These are phyloP conservation scores for Cetonia aurata DNA, from an alignment of 2,888 invertebrate species.

Conservation along the genomic window DNA sequence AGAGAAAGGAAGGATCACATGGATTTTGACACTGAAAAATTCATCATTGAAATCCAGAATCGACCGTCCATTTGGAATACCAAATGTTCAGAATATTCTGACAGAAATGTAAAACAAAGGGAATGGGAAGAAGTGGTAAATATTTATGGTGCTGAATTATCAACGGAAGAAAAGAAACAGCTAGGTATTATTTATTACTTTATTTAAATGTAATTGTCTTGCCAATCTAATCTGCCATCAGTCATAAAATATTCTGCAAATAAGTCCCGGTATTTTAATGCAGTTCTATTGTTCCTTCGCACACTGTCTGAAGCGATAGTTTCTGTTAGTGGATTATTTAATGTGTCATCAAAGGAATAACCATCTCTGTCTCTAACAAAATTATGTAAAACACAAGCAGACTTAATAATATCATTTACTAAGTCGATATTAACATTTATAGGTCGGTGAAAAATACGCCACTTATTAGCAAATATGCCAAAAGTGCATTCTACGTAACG, in stretches of 20 bases:
- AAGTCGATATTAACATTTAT: slow-evolving; percentile 30
- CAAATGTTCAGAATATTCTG: neutral
- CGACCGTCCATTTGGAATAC: slow-evolving; percentile 8
- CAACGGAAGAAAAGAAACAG: slow-evolving; percentile 28
- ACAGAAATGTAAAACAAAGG: no score
- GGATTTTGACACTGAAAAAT: neutral
- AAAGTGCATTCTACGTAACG: slow-evolving; percentile 23
- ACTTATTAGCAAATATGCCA: slow-evolving; percentile 22
- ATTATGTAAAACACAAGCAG: slow-evolving; percentile 29
- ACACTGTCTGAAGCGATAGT: slow-evolving; percentile 21
- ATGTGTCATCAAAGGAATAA: slow-evolving; percentile 26
- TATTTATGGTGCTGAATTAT: slow-evolving; percentile 22
- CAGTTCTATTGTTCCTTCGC: slow-evolving; percentile 22
- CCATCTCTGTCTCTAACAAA: slow-evolving; percentile 31
- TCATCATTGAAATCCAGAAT: slow-evolving; percentile 8
- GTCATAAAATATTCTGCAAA: slow-evolving; percentile 30
- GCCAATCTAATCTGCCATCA: slow-evolving; percentile 25
- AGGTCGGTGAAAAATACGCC: slow-evolving; percentile 17
- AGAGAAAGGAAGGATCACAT: neutral
- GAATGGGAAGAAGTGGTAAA: neutral
- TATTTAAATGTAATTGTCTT: slow-evolving; percentile 17
- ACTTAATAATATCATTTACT: slow-evolving; percentile 17
- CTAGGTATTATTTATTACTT: slow-evolving; percentile 11
- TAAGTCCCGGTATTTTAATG: slow-evolving; percentile 25
- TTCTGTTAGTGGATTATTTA: slow-evolving; percentile 25